Evolutionary conservation across 2,888 invertebrate genomes (phyloP).

Genomic region (Caenorhabditis sp.): DNA sequence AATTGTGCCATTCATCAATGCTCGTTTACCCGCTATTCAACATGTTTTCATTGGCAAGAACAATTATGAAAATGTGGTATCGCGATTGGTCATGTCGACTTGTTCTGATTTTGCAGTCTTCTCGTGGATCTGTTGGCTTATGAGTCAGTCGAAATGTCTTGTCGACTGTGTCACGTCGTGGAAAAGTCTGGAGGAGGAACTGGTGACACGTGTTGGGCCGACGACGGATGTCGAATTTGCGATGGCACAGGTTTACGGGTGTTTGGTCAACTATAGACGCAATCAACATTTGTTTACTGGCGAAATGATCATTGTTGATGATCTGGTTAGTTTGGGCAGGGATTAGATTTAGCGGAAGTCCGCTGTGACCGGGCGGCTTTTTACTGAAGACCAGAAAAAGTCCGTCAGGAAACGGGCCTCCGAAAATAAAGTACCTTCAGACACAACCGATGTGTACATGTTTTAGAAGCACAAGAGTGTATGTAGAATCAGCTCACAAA

Average conservation of each 20-base stretch:
- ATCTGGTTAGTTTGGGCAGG: constrained; percentile 44
- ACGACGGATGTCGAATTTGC: constrained; percentile 37
- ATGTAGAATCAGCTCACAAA: too few relatives aligned
- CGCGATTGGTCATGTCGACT: constrained; percentile 23
- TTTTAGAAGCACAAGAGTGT: too few relatives aligned
- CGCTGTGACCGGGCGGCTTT: too few relatives aligned
- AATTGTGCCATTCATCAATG: constrained; percentile 41
- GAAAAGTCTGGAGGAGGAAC: constrained; percentile 36
- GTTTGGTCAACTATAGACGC: constrained; percentile 26
- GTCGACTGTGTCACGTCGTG: constrained; percentile 23
- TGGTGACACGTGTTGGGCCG: constrained; percentile 29
- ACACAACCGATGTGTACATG: too few relatives aligned
- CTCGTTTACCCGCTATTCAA: constrained; percentile 32
- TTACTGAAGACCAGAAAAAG: too few relatives aligned
- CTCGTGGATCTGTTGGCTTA: constrained; percentile 20
- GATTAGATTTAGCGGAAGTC: too few relatives aligned
- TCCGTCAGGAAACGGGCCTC: too few relatives aligned
- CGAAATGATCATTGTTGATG: constrained; percentile 35
- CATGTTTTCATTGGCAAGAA: constrained; percentile 39
- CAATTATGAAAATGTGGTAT: constrained; percentile 24
- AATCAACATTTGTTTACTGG: constrained; percentile 34
- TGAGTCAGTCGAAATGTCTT: constrained; percentile 5
- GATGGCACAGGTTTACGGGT: constrained; percentile 37
- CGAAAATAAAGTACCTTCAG: too few relatives aligned
- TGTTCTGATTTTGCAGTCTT: constrained; percentile 24